Conservation (phyloP, 2,888 invertebrate species). For the Eulithis prunata region DNA sequence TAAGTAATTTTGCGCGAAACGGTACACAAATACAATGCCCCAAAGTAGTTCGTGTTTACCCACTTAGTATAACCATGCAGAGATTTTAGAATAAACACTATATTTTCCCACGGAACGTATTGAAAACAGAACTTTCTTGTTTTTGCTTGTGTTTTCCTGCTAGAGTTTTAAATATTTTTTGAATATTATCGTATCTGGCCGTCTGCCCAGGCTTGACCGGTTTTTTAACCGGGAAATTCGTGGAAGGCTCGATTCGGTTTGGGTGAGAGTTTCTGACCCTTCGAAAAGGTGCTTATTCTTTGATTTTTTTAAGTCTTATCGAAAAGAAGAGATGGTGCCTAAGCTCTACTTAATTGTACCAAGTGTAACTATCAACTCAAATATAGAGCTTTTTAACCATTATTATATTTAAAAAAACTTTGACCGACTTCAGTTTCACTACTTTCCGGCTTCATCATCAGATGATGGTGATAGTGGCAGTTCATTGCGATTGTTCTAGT, state of each 20-base stretch:
- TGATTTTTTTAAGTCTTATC: slow-evolving; percentile 27
- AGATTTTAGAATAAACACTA: slow-evolving; percentile 31
- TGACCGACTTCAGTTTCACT: too few relatives aligned
- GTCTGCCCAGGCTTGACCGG: slow-evolving; percentile 60
- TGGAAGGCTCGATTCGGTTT: slow-evolving; percentile 60
- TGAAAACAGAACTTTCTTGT: neutral
- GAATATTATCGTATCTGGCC: slow-evolving; percentile 60
- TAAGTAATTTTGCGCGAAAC: slow-evolving; percentile 44
- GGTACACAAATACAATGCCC: slow-evolving; percentile 45
- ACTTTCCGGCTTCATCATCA: too few relatives aligned
- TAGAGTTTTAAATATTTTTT: slow-evolving; percentile 41
- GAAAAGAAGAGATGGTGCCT: slow-evolving; percentile 12
- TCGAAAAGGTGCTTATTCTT: slow-evolving; percentile 23
- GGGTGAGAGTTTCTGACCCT: slow-evolving; percentile 38
- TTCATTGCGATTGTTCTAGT: too few relatives aligned
- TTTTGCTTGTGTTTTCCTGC: slow-evolving; percentile 7
- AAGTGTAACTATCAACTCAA: too few relatives aligned
- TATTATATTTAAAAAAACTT: too few relatives aligned
- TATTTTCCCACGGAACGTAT: slow-evolving; percentile 33
- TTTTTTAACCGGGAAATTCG: slow-evolving; percentile 73
- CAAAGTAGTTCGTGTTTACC: slow-evolving; percentile 31
- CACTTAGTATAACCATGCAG: slow-evolving; percentile 28
- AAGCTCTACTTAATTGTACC: too few relatives aligned
- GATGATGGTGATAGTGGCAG: too few relatives aligned
- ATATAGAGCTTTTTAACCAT: too few relatives aligned